Percentiles rank a stretch among this genome's conserved stretches.
Conservation (phyloP, 2,888 invertebrate species). For the Pristionchus arcanus region DNA sequence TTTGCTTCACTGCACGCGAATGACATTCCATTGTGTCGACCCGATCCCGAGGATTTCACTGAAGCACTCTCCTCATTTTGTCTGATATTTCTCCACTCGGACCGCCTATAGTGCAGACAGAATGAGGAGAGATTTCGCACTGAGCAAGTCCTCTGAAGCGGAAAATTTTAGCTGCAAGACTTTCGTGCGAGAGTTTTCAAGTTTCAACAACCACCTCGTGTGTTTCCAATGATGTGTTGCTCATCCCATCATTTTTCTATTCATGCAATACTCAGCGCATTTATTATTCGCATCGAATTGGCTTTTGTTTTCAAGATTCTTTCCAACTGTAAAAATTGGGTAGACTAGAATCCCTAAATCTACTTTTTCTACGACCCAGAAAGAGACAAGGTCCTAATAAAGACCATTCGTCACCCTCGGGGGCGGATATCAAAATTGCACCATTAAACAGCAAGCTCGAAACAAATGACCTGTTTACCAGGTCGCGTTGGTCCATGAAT, state of each 20-base stretch:
- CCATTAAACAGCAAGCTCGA: not conserved
- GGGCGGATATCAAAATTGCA: not conserved
- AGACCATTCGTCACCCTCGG: not conserved
- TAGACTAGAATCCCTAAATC: no score
- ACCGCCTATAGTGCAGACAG: not conserved
- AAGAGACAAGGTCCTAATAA: not conserved
- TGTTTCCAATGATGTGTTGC: not conserved
- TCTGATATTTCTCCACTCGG: not conserved
- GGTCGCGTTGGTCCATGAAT: not conserved
- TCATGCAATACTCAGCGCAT: not conserved
- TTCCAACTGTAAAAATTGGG: no score
- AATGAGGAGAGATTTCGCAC: not conserved
- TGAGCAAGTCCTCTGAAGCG: not conserved
- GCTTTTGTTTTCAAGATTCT: not conserved
- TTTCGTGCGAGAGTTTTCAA: not conserved
- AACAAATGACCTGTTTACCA: not conserved
- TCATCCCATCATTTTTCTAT: not conserved
- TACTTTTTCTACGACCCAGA: no score
- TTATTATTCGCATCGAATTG: no score
- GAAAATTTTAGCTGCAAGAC: not conserved
- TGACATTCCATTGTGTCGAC: not conserved
- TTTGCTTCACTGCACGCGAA: not conserved
- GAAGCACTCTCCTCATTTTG: not conserved
- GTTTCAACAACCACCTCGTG: not conserved
- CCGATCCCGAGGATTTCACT: not conserved